These are phyloP conservation scores for Chelonus insularis DNA, from an alignment of 1,140 invertebrate genomes.

Conservation along the genomic window DNA sequence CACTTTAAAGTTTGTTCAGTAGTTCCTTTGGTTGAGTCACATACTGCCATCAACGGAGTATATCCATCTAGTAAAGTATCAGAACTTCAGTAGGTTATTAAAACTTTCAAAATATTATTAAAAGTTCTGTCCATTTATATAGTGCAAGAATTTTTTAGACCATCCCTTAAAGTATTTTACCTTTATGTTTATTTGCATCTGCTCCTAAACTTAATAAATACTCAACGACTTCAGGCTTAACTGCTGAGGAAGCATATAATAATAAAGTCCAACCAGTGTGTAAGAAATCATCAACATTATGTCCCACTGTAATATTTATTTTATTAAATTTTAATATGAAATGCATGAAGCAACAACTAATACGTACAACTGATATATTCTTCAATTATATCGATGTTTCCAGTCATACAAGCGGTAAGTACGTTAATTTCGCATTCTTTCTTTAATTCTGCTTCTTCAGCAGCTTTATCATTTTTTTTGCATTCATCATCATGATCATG, in stretches of 20 bases:
- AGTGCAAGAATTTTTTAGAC: too few species aligned
- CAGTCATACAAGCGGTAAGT: conserved; percentile 43
- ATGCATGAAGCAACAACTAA: conserved; percentile 19
- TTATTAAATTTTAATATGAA: conserved; percentile 15
- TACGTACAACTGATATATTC: conserved; percentile 44
- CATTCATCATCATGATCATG: background rate
- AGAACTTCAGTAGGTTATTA: conserved; percentile 12
- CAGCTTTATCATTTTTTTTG: background rate
- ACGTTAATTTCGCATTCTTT: conserved; percentile 15
- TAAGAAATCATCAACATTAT: conserved; percentile 43
- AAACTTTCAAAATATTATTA: too few species aligned
- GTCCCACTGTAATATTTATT: conserved; percentile 27
- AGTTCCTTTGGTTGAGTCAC: conserved; percentile 32
- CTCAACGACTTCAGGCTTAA: conserved; percentile 40
- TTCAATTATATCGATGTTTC: conserved; percentile 33
- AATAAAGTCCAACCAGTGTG: conserved; percentile 47
- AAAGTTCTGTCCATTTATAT: too few species aligned
- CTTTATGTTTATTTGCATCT: conserved; percentile 51
- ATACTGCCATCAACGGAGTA: conserved; percentile 61
- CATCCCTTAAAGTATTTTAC: conserved; percentile 47
- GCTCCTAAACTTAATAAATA: conserved; percentile 46
- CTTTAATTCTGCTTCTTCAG: background rate
- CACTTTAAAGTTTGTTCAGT: conserved; percentile 39
- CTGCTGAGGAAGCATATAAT: conserved; percentile 45
- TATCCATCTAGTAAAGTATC: conserved; percentile 55